Evolutionary conservation across 2,113 vertebrate genomes (phyloP).

Genomic region (Ailuropoda melanoleuca): DNA sequence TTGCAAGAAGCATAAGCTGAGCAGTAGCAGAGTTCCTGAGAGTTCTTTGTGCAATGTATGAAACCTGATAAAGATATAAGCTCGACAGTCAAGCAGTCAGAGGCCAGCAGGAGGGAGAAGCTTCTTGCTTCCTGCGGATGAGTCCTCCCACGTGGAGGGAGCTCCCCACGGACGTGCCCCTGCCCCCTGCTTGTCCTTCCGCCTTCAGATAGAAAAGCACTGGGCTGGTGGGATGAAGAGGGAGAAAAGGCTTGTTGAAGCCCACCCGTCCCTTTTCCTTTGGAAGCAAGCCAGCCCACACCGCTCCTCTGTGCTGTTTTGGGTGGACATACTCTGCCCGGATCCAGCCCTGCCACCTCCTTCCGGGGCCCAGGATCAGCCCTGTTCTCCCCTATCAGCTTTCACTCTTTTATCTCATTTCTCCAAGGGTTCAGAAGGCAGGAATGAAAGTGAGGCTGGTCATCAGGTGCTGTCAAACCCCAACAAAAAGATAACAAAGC

Average conservation of each 20-base stretch:
- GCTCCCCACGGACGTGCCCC: rapidly evolving
- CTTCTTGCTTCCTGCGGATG: not conserved
- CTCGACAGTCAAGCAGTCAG: not conserved
- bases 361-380: not conserved
- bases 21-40: not conserved
- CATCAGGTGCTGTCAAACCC: not conserved
- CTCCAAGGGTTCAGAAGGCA: not conserved
- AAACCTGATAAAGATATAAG: not conserved
- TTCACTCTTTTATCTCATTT: not conserved
- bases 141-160: not conserved
- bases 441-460: not conserved
- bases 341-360: rapidly evolving
- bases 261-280: not conserved
- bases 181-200: not conserved
- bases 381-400: not conserved
- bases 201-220: not conserved
- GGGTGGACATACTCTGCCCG: not conserved
- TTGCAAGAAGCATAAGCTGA: not conserved
- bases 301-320: rapidly evolving
- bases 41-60: not conserved
- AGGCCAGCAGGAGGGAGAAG: not conserved
- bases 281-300: not conserved
- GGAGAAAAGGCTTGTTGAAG: rapidly evolving
- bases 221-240: not conserved
- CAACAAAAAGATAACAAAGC: not conserved